Base-by-base conservation (phyloP, 92 coral and sea anemone genomes). In the Parazoanthus darwini region DNA sequence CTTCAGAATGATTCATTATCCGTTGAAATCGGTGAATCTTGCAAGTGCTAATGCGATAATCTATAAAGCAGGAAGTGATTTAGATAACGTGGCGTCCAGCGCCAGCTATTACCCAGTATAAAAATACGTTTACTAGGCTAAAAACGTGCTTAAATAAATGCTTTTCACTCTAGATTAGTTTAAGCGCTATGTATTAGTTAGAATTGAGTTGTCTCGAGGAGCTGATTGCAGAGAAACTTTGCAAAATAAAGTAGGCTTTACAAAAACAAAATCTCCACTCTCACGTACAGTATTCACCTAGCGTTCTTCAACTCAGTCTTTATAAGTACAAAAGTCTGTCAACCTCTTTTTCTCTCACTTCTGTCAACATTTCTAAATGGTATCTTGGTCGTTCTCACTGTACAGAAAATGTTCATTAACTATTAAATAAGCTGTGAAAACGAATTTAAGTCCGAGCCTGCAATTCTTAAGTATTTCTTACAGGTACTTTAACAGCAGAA, bases 61-160 rank as follows among this genome's bases (percentile, higher is more conserved):
- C 26, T 20, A 63, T 4, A 63, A 63, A 63, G 70, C n/a, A 5
- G 70, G 26, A 63, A 63, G 70, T 1, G 25, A 63, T 3, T 18
- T 63, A 9, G 70, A 63, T 63, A 63, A 63, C 70, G 70, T 63
- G 70, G 70, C 70, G 70, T 63, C 70, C 70, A 63, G 70, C 70
- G 70, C 26, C 70, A 13, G 26, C 70, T 63, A 8, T 63, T 63
- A 18, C 25, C 26, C 8, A 63, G 5, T 63, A 63, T 23, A 63
- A 63, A 63, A 63, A 63, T 63, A 63, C 26, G 22, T 22, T 58
- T 63, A 20, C 16, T 63, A 20, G n/a, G 16, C 70, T 63, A 63
- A 63, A 63, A 63, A 63, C 59, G 18, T 54, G 59, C 26, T 63
- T 63, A 63, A 63, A 63, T 63, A 63, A 63, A 63, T 63, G 26